Evolutionary conservation across 2,888 invertebrate genomes (phyloP).

Genomic region (Eumerus sabulonum): DNA sequence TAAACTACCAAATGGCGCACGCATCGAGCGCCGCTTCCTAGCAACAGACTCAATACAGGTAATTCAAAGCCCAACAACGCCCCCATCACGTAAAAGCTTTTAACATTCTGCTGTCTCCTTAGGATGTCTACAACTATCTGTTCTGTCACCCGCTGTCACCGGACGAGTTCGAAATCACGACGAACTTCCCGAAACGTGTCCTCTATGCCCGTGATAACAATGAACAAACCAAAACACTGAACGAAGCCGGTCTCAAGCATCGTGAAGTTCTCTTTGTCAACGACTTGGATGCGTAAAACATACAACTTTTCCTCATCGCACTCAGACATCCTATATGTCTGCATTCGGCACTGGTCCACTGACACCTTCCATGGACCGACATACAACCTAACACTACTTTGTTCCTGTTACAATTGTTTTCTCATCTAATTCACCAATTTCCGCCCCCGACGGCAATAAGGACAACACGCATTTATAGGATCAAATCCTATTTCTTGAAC

Average conservation of each 20-base stretch:
- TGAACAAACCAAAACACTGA: slow-evolving; percentile 74
- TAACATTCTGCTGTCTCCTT: slow-evolving; percentile 66
- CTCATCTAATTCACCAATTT: slow-evolving; percentile 21
- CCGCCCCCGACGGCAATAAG: slow-evolving; percentile 11
- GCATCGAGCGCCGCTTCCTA: slow-evolving; percentile 93
- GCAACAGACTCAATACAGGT: slow-evolving; percentile 90
- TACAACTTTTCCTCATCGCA: slow-evolving; percentile 14
- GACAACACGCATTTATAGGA: background rate
- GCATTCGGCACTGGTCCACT: background rate
- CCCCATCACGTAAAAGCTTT: background rate
- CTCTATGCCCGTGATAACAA: slow-evolving; percentile 80
- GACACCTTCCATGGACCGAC: slow-evolving; percentile 7
- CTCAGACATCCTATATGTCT: background rate
- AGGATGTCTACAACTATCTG: slow-evolving; percentile 96
- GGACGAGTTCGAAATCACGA: slow-evolving; percentile 95
- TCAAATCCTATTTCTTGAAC: no score
- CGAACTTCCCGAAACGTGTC: slow-evolving; percentile 95
- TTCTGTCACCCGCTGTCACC: slow-evolving; percentile 97
- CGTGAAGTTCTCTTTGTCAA: slow-evolving; percentile 96
- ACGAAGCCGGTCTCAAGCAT: slow-evolving; percentile 90
- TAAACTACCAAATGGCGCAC: slow-evolving; percentile 92
- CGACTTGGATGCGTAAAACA: slow-evolving; percentile 88
- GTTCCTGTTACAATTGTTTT: slow-evolving; percentile 33
- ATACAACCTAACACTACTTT: slow-evolving; percentile 10
- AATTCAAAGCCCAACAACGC: slow-evolving; percentile 70